Percentiles rank a stretch among this genome's conserved stretches.
Evolutionary conservation across 2,113 vertebrate genomes (phyloP).

Genomic region (Pedetes capensis): DNA sequence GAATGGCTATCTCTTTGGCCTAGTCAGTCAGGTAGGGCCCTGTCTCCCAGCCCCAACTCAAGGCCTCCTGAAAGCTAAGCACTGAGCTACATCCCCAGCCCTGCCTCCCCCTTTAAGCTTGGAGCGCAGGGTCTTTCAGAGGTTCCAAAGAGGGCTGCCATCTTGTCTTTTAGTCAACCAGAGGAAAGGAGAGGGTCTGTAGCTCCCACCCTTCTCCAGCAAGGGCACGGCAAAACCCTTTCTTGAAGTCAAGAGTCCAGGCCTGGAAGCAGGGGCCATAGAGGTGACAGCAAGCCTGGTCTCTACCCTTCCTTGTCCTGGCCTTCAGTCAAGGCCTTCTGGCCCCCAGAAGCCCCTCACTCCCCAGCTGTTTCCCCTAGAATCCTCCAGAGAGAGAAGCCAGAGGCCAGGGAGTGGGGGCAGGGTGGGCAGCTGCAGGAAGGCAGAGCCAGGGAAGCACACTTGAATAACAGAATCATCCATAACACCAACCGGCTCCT

Average conservation of each 20-base stretch:
- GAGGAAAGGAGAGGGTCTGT: neutral
- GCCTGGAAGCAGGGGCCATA: neutral
- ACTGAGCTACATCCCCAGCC: neutral
- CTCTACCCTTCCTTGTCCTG: neutral
- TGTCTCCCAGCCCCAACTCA: neutral
- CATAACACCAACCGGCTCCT: neutral
- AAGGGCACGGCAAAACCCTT: neutral
- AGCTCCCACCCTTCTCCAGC: neutral
- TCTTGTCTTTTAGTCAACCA: neutral
- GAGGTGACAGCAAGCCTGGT: slow-evolving; percentile 1
- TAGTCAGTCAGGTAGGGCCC: neutral
- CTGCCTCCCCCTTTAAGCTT: neutral
- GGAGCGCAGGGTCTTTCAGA: neutral
- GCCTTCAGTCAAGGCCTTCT: slow-evolving; percentile 9
- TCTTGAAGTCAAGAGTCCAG: neutral
- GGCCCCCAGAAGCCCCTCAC: slow-evolving; percentile 35
- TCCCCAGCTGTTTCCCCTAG: slow-evolving; percentile 62
- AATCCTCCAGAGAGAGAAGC: slow-evolving; percentile 54
- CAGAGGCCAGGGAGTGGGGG: neutral
- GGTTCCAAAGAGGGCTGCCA: neutral
- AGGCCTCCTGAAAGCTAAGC: neutral
- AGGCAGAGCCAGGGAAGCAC: slow-evolving; percentile 23
- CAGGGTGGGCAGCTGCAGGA: slow-evolving; percentile 48
- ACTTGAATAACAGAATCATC: slow-evolving; percentile 48
- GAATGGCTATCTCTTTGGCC: neutral